Conservation (phyloP, 2,797 vertebrate genomes). For the Myioborus melanocephalus region DNA sequence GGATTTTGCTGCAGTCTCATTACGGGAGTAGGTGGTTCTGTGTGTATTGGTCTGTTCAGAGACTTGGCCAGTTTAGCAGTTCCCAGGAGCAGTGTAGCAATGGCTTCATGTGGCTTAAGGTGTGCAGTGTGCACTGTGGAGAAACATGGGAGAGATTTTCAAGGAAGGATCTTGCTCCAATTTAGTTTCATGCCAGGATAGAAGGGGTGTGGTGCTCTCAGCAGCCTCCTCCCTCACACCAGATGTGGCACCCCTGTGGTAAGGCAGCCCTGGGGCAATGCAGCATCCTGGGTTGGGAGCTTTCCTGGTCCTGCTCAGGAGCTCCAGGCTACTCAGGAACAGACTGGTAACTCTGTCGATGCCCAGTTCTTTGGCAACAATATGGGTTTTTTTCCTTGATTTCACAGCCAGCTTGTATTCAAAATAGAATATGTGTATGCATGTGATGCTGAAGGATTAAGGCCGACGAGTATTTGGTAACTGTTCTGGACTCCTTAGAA, state of each 20-base stretch:
- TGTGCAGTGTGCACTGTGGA: background rate
- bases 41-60: background rate
- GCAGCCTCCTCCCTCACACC: background rate
- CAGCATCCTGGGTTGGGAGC: accelerated
- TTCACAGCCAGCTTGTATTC: background rate
- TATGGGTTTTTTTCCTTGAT: background rate
- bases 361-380: background rate
- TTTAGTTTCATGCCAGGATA: background rate
- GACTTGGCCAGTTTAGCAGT: background rate
- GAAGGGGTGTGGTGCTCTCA: background rate
- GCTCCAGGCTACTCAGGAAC: background rate
- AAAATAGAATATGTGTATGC: background rate
- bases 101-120: background rate
- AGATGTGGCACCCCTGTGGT: background rate
- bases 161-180: background rate
- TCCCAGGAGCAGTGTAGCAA: background rate
- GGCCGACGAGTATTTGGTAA: background rate
- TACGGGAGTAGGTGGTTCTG: background rate
- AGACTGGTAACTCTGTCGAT: background rate
- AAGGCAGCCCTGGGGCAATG: background rate
- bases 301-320: background rate
- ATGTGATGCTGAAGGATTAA: background rate
- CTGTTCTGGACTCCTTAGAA: background rate
- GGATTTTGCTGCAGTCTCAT: background rate
- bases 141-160: background rate